Base-by-base conservation (phyloP, 2,888 invertebrate genomes). In the Harpagoxenus sublaevis region DNA sequence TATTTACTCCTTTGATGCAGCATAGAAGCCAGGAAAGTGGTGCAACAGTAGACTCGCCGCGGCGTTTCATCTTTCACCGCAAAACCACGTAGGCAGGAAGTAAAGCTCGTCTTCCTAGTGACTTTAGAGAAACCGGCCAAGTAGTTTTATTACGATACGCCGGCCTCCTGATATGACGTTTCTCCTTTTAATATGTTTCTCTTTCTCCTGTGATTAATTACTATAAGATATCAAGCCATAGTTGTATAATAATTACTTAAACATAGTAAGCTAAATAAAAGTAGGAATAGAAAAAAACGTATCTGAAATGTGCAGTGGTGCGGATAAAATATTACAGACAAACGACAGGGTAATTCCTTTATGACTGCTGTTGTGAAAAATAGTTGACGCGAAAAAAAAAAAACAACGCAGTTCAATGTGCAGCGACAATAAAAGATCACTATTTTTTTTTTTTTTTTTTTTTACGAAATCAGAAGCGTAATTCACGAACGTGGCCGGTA, bases 31-130 rank as follows among this genome's bases (percentile, higher is more conserved):
- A 86, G 86, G 89, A 85, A 90, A 90, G 88, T 85, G 87, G 87
- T 68, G 87, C 90, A 87, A 88, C 78, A 84, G 83, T 89, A 86
- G 87, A 88, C 82, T 71, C 68, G 81, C 79, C 87, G 66, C 79
- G 71, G 71, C 89, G 90, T 90, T 88, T 90, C 90, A 85, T 90
- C 90, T 90, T 90, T 90, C 90, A 90, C 90, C 90, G 89, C 90
- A 88, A 90, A 90, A 89, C 87, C 86, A 83, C 89, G 68, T 74
- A 71, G 83, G 62, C 85, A 90, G 89, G 90, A 90, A 90, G 86
- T 87, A 85, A 86, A 88, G 70, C 86, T 82, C 45, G 88, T 87
- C 85, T 86, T 78, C 31, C 57, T 65, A 48, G 65, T 68, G 62
- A 70, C 78, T 84, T 88, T 83, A 81, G 83, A 81, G 83, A 89